A percentile compares a stretch with the other conserved stretches of the same genome.
Evolutionary conservation across 2,888 invertebrate genomes (phyloP).

Genomic region (Meloe dianella): DNA sequence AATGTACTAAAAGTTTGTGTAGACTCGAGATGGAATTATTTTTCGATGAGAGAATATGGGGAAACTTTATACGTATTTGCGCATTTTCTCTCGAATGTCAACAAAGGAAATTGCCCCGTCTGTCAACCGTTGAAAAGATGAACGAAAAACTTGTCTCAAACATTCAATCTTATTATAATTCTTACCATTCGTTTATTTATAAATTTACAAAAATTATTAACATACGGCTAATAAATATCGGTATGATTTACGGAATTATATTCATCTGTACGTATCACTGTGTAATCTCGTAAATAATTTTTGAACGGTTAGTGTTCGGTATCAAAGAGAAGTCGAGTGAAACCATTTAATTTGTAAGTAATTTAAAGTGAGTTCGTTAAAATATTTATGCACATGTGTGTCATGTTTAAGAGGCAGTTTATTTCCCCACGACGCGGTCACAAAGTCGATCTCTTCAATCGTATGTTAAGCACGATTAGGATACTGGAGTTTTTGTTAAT

Average conservation of each 20-base stretch:
- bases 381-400: slow-evolving; percentile 49
- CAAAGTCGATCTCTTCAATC: slow-evolving; percentile 27
- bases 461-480: slow-evolving; percentile 31
- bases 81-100: slow-evolving; percentile 29
- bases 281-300: slow-evolving; percentile 31
- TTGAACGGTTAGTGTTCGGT: slow-evolving; percentile 31
- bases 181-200: neutral
- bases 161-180: neutral
- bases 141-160: neutral
- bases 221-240: slow-evolving; percentile 11
- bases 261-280: slow-evolving; percentile 12
- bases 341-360: slow-evolving; percentile 48
- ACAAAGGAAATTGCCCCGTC: slow-evolving; percentile 24
- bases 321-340: slow-evolving; percentile 41
- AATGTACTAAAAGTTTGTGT: slow-evolving; percentile 29
- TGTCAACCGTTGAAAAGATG: neutral
- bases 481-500: slow-evolving; percentile 24
- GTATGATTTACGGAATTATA: slow-evolving; percentile 24
- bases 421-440: slow-evolving; percentile 26
- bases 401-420: slow-evolving; percentile 40
- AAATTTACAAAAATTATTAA: neutral
- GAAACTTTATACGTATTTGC: slow-evolving; percentile 33
- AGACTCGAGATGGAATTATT: slow-evolving; percentile 34
- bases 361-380: slow-evolving; percentile 46
- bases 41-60: slow-evolving; percentile 29